Evolutionary conservation across 64 coral and sea anemone genomes (phyloP), one percentile per base, ranked within the genome.

Genomic region (Pocillopora verrucosa): DNA sequence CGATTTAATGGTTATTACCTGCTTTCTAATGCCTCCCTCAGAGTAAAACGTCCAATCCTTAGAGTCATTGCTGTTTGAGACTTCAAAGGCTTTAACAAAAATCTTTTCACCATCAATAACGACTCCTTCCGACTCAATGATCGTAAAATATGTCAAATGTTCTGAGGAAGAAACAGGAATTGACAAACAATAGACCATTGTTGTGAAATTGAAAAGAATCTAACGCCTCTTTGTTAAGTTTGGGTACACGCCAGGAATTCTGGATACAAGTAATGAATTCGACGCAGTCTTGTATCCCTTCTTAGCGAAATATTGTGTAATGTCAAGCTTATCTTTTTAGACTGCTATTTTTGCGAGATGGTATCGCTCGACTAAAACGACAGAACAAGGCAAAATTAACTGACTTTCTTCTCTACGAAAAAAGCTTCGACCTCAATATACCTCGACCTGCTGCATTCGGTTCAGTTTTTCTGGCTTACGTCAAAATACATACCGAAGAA

Each of bases 101-200:
- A 82, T 16, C 57, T 64, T 16, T 10, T 63, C 60, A 10, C 60
- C 59, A 82, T 82, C 79, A 16, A 82, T 19, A 13, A 16, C 13
- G 17, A 82, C 79, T 63, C 60, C 79, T 17, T 82, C 79, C 14
- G 79, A 64, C 34, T 82, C 79, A 10, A 82, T 82, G 5, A 82
- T 59, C 10, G 1, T 13, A 5, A 82, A 19, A 2, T 82, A 35
- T 16, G 79, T 82, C 64, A 82, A 13, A 12, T 36, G 26, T 64
- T 63, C 79, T 82, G 9, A 38, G 26, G 59, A 65, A 38, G 30
- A 61, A 62, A 36, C 35, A 82, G 12, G 1, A 16, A 17, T 4
- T n/a, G 9, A 24, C 25, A 20, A 61, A 14, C 20, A 80, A 22
- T 6, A 58, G 59, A n/a, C 4, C 3, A 80, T 25, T n/a, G 36